Evolutionary conservation across 2,888 invertebrate genomes (phyloP), one percentile per base, ranked within the genome.

Genomic region (Aporophyla nigra): DNA sequence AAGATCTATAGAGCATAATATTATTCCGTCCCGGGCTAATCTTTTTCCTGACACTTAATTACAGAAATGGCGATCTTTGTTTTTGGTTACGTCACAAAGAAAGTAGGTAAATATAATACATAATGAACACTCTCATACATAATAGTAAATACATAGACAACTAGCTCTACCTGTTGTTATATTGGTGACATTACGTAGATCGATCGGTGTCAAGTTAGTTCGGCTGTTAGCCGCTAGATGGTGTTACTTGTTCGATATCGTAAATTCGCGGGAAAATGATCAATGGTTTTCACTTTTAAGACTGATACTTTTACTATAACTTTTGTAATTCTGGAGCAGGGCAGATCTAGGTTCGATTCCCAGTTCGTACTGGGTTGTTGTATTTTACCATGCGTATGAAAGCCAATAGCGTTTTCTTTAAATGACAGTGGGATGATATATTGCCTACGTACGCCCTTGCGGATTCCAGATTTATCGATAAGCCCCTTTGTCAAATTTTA

Each of bases 161-260:
- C 61, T 87, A 84, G 87, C 87, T 87, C 87, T 82, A 88, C 68
- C 87, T 87, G 77, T 80, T 70, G 71, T 68, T 61, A 51, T 46
- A 21, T 59, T 12, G 24, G 9, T 54, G 56, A 59, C 58, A 80
- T 81, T 81, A 74, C 74, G 49, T 59, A 53, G 61, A 78, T 76
- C 66, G 51, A 75, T 58, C 54, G 46, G 1, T 24, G 63, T 40
- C 21, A 40, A 43, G 70, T 14, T 67, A 71, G 76, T 88, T 79
- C 69, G 27, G 16, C 1, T n/a, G 19, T 46, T 10, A 65, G 21
- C 46, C 74, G 67, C 59, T 85, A 87, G 87, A 86, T 87, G 87
- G 80, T 81, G 82, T 19, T 83, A 85, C 61, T 67, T 2, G 61
- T 69, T 51, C 21, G 63, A 7, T 33, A 71, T 75, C 9, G 12